phyloP scores from a whole-genome alignment of 1,140 invertebrate species.

The Drosophila elegans region DNA sequence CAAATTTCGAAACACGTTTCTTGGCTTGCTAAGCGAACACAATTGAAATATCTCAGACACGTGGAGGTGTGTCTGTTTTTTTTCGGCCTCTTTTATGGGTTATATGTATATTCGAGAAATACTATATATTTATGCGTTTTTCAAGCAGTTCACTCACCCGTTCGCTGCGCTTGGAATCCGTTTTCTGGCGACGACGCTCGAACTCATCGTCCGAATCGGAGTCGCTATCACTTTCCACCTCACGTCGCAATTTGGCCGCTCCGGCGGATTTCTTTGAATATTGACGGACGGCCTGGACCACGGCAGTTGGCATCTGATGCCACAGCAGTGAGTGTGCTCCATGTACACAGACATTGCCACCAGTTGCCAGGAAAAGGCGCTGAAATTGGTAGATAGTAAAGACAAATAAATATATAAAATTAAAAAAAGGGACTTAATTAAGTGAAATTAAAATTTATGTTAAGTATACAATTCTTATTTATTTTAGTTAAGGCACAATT shows the following conservation, averaged over 20 bases:
- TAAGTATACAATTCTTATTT: too few relatives aligned
- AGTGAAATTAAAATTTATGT: too few relatives aligned
- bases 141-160: constrained; percentile 84
- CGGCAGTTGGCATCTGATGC: constrained; percentile 51
- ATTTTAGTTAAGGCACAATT: too few relatives aligned
- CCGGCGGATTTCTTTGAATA: constrained; percentile 72
- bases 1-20: constrained; percentile 53
- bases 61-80: constrained; percentile 22
- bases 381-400: constrained; percentile 23
- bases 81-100: background rate
- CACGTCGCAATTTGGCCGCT: constrained; percentile 56
- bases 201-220: constrained; percentile 87
- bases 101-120: background rate
- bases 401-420: background rate
- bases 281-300: constrained; percentile 53
- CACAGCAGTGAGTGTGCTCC: constrained; percentile 37
- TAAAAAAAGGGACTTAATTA: background rate
- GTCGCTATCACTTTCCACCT: constrained; percentile 86
- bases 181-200: constrained; percentile 79
- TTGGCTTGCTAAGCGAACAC: background rate
- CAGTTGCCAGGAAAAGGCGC: constrained; percentile 38
- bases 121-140: constrained; percentile 5
- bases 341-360: constrained; percentile 18
- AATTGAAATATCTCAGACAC: constrained; percentile 41
- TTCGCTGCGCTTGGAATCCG: constrained; percentile 85